Conservation (phyloP, 2,888 invertebrate species). For the Cerastis rubricosa region DNA sequence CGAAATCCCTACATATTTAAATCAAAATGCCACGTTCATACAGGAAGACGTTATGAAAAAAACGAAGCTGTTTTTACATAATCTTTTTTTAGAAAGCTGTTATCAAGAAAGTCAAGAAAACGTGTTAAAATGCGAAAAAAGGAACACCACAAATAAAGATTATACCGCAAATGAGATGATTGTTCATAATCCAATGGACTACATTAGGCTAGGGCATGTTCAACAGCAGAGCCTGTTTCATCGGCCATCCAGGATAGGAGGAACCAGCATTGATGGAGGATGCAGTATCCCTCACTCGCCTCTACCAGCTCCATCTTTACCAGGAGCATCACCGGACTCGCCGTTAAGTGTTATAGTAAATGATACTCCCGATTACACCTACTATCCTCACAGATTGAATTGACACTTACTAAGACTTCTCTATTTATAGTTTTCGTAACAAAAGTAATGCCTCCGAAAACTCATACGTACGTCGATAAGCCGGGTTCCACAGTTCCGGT, state of each 20-base stretch:
- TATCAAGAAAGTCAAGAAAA: constrained; percentile 66
- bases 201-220: constrained; percentile 67
- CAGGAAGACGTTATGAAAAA: constrained; percentile 73
- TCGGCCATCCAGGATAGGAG: constrained; percentile 31
- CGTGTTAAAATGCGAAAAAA: constrained; percentile 60
- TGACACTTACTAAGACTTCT: constrained; percentile 38
- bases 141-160: constrained; percentile 37
- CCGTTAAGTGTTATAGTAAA: constrained; percentile 58
- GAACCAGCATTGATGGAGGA: constrained; percentile 24
- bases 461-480: too few relatives aligned
- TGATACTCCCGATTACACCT: constrained; percentile 82
- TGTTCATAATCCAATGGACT: constrained; percentile 75
- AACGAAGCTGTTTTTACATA: constrained; percentile 70
- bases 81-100: constrained; percentile 69
- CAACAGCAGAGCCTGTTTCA: constrained; percentile 51
- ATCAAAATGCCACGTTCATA: constrained; percentile 69
- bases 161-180: constrained; percentile 56
- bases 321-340: constrained; percentile 40
- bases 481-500: neutral
- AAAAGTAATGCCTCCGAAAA: constrained; percentile 10
- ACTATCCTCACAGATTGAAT: constrained; percentile 83
- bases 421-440: constrained; percentile 3
- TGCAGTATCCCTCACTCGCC: constrained; percentile 38
- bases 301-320: constrained; percentile 35
- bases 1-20: constrained; percentile 74